phyloP scores from a whole-genome alignment of 2,113 vertebrate genomes.

The Mola mola region DNA sequence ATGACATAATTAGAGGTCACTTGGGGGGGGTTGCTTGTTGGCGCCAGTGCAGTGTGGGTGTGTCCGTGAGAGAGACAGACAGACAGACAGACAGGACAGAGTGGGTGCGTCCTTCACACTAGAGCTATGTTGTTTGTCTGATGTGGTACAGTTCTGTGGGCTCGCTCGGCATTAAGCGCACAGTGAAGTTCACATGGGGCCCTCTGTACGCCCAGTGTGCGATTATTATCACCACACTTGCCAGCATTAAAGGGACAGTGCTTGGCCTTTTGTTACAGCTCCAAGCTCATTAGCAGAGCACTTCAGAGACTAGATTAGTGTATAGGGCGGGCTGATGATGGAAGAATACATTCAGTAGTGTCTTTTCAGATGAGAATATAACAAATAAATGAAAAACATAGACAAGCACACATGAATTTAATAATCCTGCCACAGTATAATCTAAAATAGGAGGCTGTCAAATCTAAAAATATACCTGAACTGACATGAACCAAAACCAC shows the following conservation, averaged over 20 bases:
- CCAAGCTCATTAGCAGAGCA: slow-evolving; percentile 45
- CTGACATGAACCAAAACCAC: slow-evolving; percentile 42
- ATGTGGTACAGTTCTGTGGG: slow-evolving; percentile 51
- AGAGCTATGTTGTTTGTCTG: slow-evolving; percentile 58
- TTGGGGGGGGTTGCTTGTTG: slow-evolving; percentile 69
- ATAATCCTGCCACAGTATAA: slow-evolving; percentile 59
- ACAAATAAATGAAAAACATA: slow-evolving; percentile 25
- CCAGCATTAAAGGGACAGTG: slow-evolving; percentile 40
- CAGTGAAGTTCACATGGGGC: slow-evolving; percentile 45
- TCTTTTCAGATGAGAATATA: slow-evolving; percentile 17
- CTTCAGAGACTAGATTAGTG: slow-evolving; percentile 20
- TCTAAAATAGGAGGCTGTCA: slow-evolving; percentile 32
- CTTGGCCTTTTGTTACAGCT: slow-evolving; percentile 39
- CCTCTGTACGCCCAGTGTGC: slow-evolving; percentile 30
- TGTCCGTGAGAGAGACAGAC: slow-evolving; percentile 51
- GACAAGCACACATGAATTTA: slow-evolving; percentile 9
- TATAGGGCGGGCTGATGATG: not conserved
- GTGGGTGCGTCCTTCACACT: slow-evolving; percentile 56
- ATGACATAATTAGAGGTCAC: slow-evolving; percentile 87
- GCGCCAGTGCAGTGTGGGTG: slow-evolving; percentile 81
- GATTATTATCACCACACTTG: slow-evolving; percentile 56
- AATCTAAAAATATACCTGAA: slow-evolving; percentile 53
- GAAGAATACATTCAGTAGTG: slow-evolving; percentile 9
- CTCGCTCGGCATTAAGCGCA: slow-evolving; percentile 55
- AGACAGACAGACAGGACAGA: not conserved